phyloP scores from a whole-genome alignment of 2,113 vertebrate species.

The Plotosus lineatus region DNA sequence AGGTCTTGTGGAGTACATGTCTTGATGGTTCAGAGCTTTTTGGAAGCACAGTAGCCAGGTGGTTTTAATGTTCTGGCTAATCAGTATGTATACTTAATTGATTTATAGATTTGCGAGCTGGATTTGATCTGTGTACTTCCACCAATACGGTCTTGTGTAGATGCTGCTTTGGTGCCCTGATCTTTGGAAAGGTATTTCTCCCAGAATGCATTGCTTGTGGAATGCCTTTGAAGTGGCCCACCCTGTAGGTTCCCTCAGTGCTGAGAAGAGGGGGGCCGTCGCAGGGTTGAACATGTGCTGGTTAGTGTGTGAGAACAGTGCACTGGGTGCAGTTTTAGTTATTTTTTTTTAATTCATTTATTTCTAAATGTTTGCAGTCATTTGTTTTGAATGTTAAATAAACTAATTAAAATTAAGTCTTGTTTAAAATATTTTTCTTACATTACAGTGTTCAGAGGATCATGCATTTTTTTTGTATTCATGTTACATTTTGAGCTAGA shows the following conservation, averaged over 20 bases:
- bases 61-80: no score
- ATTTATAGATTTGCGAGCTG: neutral
- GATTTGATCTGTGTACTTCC: neutral
- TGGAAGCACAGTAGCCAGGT: no score
- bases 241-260: constrained; percentile 64
- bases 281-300: constrained; percentile 41
- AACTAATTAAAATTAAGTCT: neutral
- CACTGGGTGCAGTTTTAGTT: neutral
- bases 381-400: neutral
- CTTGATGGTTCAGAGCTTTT: no score
- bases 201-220: constrained; percentile 70
- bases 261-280: constrained; percentile 25
- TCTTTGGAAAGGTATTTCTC: constrained; percentile 68
- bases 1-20: no score
- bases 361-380: neutral
- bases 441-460: neutral
- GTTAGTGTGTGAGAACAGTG: constrained; percentile 42
- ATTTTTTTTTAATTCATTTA: neutral
- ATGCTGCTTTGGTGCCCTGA: constrained; percentile 58
- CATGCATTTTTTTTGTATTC: neutral
- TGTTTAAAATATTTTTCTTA: neutral
- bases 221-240: constrained; percentile 78
- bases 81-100: no score
- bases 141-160: constrained; percentile 42
- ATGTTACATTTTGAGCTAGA: neutral